Base-by-base conservation (phyloP, 2,888 invertebrate species). In the Aquatica leii region DNA sequence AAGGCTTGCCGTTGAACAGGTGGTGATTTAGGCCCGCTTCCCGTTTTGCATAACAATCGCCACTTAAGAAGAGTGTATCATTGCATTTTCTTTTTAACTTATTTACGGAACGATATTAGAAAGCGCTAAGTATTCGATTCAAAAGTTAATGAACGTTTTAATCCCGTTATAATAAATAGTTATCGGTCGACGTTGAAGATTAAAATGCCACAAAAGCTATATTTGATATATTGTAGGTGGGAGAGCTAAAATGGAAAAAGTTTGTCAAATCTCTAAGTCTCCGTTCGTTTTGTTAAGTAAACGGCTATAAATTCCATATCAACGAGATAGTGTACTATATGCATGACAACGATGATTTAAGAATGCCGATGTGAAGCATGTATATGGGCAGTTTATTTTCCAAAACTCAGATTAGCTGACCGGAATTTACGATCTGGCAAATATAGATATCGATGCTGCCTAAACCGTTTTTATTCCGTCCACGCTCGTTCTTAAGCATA, bases 41-140 rank as follows among this genome's bases (percentile, higher is more conserved):
- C 74, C 79, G 80, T 79, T 82, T 82, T 82, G 82, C 82, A 81
- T 81, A 81, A 82, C 82, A 82, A 82, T 82, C 78, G 79, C 78
- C 76, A 76, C 74, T 78, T 80, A 80, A 81, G 79, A 76, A 76
- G 79, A 76, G 77, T 78, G 78, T 80, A 80, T 79, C 79, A 77
- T 78, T 80, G 78, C 78, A 67, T 74, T 72, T 79, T 80, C 79
- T 77, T 79, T 80, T 78, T 78, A 73, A 76, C 31, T 80, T 79
- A 78, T 78, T 80, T 80, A 78, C 78, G 76, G 73, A 69, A 77
- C 79, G 78, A 80, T 81, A 81, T 81, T 80, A 80, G 80, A 80
- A 80, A 81, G 79, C 79, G 79, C 79, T 80, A 78, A 80, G 77
- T 76, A 76, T 77, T 51, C 20, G 77, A 78, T 79, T 77, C 77